Base-by-base conservation (phyloP, 35 echinoderm and acorn worm genomes). In the Holothuria glaberrima region DNA sequence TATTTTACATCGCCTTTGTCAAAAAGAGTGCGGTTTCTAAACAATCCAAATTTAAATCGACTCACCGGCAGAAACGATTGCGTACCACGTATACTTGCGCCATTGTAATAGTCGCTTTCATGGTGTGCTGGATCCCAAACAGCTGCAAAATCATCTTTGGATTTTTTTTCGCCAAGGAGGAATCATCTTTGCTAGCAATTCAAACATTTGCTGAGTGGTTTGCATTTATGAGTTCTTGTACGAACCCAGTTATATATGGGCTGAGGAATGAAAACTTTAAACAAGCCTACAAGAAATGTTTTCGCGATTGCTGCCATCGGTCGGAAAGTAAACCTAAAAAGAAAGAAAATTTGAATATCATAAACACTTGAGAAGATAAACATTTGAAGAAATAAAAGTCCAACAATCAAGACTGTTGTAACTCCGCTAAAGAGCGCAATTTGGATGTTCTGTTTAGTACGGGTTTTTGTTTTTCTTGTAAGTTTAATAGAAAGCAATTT, bases 191-290 rank as follows among this genome's bases (percentile, higher is more conserved):
- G 16, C 36, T 85, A 21, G 59, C 81, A 3, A 27, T 63, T 9
- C 81, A 85, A 29, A 63, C 81, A 21, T 3, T 85, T 28, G 58
- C 48, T 63, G 81, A 85, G 1, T 31, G 58, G 59, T 27, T 63
- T 14, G 0, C 24, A 5, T 85, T 59, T 35, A 19, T 59, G 21
- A 85, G 41, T 35, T 85, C 81, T 14, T 30, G 24, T 30, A 59
- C 59, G 26, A 85, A 85, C 59, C 81, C 81, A 18, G 28, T 85
- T 60, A 85, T 85, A 22, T 85, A 85, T 33, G 81, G n/a, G 27
- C 59, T 48, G 81, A 52, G 81, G 25, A 85, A 59, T 56, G 21
- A 59, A 25, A 48, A 85, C 28, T 85, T 85, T 22, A 30, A 56
- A 29, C 28, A 27, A 0, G 19, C 59, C 28, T 85, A 85, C 81